These are phyloP conservation scores for Nothoprocta perdicaria DNA, from an alignment of 2,113 vertebrate genomes.

Conservation along the genomic window DNA sequence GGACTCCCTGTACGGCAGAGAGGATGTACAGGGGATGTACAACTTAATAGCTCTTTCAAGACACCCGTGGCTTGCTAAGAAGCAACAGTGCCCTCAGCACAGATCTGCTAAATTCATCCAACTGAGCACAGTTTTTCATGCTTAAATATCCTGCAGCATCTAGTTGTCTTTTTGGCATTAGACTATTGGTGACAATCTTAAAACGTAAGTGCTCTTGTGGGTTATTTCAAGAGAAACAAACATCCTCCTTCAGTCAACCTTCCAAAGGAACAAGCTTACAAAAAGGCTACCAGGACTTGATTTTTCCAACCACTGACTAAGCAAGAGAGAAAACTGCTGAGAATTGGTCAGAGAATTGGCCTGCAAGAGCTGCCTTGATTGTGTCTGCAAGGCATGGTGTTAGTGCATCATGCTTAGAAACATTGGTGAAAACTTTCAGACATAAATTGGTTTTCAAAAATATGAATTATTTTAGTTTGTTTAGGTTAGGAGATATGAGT, in stretches of 20 bases:
- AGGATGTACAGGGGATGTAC: not conserved
- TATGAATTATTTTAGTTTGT: not conserved
- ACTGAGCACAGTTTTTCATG: not conserved
- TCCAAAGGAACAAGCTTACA: not conserved
- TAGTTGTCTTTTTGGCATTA: not conserved
- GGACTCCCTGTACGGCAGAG: not conserved
- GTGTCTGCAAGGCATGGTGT: not conserved
- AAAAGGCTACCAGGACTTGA: not conserved
- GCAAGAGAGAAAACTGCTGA: not conserved
- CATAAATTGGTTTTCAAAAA: not conserved
- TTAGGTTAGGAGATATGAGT: not conserved
- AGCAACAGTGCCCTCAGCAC: not conserved
- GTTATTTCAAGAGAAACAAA: not conserved
- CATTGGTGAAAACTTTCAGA: not conserved
- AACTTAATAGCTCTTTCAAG: constrained; percentile 52
- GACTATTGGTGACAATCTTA: not conserved
- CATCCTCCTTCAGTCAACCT: not conserved
- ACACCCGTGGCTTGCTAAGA: not conserved
- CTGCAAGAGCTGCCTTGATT: not conserved
- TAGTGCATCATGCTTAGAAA: not conserved
- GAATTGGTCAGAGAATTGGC: not conserved
- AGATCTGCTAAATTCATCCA: not conserved
- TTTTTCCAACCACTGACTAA: not conserved
- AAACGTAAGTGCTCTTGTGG: not conserved
- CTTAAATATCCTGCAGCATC: not conserved